Evolutionary conservation across 1,140 invertebrate species (phyloP).

Genomic region (Ruditapes philippinarum): DNA sequence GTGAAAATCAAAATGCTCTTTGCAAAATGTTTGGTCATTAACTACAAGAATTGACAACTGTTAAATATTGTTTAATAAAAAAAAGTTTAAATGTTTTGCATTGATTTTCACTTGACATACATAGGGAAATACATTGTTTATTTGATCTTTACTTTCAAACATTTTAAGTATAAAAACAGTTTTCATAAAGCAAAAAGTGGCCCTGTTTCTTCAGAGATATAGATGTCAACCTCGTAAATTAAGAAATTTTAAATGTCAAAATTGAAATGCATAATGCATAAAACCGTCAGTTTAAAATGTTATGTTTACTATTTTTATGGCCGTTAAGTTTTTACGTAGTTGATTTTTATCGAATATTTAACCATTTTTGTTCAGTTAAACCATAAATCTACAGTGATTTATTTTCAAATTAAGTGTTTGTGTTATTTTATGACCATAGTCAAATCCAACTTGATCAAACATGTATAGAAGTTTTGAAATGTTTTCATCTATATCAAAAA

Average conservation of each 20-base stretch:
- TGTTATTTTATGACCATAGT: conserved; percentile 30
- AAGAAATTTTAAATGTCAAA: conserved; percentile 28
- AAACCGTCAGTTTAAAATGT: neutral
- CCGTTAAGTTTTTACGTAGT: conserved; percentile 4
- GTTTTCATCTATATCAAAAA: neutral
- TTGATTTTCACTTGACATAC: neutral
- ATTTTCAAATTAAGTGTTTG: conserved; percentile 29
- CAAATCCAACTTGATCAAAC: conserved; percentile 29
- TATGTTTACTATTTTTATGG: conserved; percentile 1
- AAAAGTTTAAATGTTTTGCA: neutral
- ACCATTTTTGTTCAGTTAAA: conserved; percentile 1
- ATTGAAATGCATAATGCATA: conserved; percentile 18
- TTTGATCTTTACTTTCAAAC: neutral
- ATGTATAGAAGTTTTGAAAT: conserved; percentile 11
- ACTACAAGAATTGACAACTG: too few species aligned
- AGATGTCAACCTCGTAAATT: neutral
- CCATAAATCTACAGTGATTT: conserved; percentile 5
- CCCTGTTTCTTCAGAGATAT: neutral
- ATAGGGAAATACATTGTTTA: neutral
- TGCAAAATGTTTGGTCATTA: too few species aligned
- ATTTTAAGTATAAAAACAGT: neutral
- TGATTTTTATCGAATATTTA: neutral
- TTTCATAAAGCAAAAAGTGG: neutral
- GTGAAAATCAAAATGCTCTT: too few species aligned
- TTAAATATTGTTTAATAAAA: too few species aligned